Conservation (phyloP, 2,113 vertebrate species). For the Urocolius indicus region DNA sequence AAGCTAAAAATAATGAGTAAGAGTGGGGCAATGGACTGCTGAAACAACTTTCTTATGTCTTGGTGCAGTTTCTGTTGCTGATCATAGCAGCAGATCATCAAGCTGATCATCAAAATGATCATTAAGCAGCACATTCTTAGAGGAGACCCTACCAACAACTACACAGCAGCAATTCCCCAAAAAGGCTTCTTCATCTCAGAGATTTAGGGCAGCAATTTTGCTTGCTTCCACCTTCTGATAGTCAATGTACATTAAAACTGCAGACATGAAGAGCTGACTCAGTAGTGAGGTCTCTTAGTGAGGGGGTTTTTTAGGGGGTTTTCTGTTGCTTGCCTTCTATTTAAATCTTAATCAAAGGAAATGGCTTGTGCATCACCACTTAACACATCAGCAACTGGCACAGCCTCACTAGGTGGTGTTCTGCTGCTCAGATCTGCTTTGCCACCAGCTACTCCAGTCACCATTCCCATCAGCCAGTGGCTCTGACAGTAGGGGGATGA, state of each 20-base stretch:
- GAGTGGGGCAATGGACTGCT: background rate
- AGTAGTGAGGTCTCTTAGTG: background rate
- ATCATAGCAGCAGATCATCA: background rate
- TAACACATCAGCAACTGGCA: background rate
- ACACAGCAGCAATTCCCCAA: too few species aligned
- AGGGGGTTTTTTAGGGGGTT: rapidly evolving
- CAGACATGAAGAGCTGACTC: background rate
- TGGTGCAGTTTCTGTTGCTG: background rate
- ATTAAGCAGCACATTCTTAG: background rate
- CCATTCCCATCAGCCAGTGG: too few species aligned
- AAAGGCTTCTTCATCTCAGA: background rate
- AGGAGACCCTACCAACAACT: background rate
- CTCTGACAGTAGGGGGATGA: background rate
- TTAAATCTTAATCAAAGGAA: background rate
- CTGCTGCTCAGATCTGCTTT: background rate
- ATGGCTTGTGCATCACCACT: background rate
- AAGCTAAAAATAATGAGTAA: background rate
- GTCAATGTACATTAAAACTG: background rate
- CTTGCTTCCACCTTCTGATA: background rate
- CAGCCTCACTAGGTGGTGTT: background rate
- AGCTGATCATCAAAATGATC: too few species aligned
- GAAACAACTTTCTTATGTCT: background rate
- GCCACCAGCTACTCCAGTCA: background rate
- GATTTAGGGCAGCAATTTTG: background rate
- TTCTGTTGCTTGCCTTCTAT: background rate